Evolutionary conservation across 2,113 vertebrate species (phyloP), one percentile per base, ranked within the genome.

Genomic region (Ondatra zibethicus): DNA sequence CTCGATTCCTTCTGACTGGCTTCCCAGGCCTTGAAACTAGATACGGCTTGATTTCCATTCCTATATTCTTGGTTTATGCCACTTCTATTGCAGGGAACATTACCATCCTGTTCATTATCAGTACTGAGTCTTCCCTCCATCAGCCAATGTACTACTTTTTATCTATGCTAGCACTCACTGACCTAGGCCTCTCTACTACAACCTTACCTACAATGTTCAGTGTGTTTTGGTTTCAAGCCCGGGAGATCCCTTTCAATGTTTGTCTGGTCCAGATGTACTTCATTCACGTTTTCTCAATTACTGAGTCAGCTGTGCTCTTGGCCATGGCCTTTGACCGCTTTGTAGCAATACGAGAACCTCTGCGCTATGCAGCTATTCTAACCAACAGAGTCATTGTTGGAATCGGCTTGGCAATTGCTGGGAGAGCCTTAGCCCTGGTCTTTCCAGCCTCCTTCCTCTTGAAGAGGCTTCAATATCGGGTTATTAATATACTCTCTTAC

Each of bases 201-300:
- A 97, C 95, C 25, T 81, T 95, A 42, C 96, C 96, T 9, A 98
- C 98, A 31, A 97, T 97, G 95, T 92, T 98, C 65, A 86, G 91
- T 9, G 92, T 98, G 80, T 97, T 98, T 96, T 98, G 97, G 98
- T 95, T 98, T 36, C 93, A 95, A 0, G 42, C 50, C 29, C 3
- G 75, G 8, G 96, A 98, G 45, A 98, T 98, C 6, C 92, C 98
- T 82, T 97, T 98, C 0, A 11, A 81, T 0, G 61, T 85, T 27
- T 98, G 98, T 91, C 95, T 98, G 16, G 72, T 97, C 13, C 98
- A 98, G 86, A 98, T 98, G 98, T 98, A 98, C 75, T 97, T 97
- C 85, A 97, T 98, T 95, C 98, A 97, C 65, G 94, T 97, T 76
- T 98, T 97, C 91, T 94, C 93, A 81, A 96, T 96, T 94, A 96